Conservation (phyloP, 2,113 vertebrate genomes). For the Peromyscus polionotus region DNA sequence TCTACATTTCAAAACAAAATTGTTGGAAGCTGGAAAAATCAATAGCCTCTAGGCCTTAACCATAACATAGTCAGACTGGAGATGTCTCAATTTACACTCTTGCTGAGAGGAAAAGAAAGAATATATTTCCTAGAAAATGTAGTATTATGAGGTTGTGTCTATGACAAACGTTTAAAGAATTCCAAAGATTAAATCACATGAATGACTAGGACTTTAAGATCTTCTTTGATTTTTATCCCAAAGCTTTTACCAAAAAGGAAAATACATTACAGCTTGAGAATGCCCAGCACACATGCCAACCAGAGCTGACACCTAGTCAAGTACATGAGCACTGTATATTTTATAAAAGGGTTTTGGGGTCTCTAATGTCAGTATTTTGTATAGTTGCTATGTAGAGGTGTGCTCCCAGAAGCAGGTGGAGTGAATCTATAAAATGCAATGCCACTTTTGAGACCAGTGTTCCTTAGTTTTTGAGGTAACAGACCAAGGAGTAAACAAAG, state of each 20-base stretch:
- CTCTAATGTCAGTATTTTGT: neutral
- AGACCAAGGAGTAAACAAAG: neutral
- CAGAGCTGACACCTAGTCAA: neutral
- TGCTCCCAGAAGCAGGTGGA: neutral
- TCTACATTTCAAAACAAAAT: constrained; percentile 88
- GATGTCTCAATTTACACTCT: constrained; percentile 84
- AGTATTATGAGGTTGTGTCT: neutral
- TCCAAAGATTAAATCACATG: constrained; percentile 45
- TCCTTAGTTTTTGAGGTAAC: neutral
- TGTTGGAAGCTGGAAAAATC: constrained; percentile 92
- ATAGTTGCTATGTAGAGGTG: neutral
- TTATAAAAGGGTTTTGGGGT: neutral
- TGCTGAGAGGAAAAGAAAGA: constrained; percentile 76
- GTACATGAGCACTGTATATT: neutral
- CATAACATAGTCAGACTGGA: constrained; percentile 88
- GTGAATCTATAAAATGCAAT: neutral
- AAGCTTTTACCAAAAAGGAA: constrained; percentile 73
- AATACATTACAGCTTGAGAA: neutral
- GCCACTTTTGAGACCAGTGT: neutral
- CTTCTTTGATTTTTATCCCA: constrained; percentile 69
- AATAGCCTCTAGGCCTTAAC: constrained; percentile 92
- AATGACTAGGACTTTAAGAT: constrained; percentile 48
- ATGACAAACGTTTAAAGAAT: neutral
- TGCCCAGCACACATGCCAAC: neutral
- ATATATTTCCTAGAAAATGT: neutral